These are phyloP conservation scores for Muntiacus reevesi DNA, from an alignment of 2,113 vertebrate species.

Conservation along the genomic window DNA sequence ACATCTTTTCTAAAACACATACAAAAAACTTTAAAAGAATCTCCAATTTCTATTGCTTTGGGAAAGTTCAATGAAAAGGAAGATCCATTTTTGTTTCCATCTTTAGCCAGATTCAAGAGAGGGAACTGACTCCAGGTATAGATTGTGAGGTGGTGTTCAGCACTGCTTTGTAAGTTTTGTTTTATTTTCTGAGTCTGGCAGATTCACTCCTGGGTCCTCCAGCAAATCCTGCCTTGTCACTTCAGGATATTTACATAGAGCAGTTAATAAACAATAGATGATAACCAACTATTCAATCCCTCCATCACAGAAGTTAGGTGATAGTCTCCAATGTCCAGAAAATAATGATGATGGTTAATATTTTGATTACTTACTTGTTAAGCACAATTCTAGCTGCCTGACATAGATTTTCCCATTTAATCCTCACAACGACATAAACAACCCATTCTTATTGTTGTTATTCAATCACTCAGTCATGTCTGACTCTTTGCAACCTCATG, in stretches of 20 bases:
- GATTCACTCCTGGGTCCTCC: background rate
- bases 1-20: slow-evolving; percentile 39
- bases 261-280: background rate
- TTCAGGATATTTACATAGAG: background rate
- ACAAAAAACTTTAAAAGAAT: slow-evolving; percentile 35
- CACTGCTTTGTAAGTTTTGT: slow-evolving; percentile 49
- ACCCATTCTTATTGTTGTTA: background rate
- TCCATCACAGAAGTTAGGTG: background rate
- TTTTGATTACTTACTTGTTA: background rate
- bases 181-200: slow-evolving; percentile 42
- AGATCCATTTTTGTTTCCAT: slow-evolving; percentile 50
- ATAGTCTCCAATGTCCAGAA: background rate
- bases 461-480: background rate
- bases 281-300: background rate
- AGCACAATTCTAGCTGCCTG: background rate
- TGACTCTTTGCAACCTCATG: fast-evolving
- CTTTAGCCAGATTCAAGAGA: slow-evolving; percentile 60
- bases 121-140: slow-evolving; percentile 45
- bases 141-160: slow-evolving; percentile 56
- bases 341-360: background rate
- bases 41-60: slow-evolving; percentile 53
- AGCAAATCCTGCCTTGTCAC: background rate
- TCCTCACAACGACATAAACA: background rate
- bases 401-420: background rate
- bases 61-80: slow-evolving; percentile 37